Base-by-base conservation (phyloP, 2,113 vertebrate species). In the Dendrocopos noguchii region DNA sequence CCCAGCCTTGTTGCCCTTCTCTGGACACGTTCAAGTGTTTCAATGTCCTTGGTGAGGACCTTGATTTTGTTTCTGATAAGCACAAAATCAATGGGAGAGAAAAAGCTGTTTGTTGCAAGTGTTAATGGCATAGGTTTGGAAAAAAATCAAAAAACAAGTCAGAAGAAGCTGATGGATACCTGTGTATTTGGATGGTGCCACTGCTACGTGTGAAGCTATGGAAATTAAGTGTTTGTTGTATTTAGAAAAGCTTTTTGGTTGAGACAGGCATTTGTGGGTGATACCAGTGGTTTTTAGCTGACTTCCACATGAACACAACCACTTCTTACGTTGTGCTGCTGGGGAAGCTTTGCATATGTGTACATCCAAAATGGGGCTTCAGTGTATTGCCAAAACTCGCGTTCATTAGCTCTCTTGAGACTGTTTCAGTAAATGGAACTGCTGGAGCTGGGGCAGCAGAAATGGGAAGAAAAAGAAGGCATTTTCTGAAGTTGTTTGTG, bases 331-430 rank as follows among this genome's bases (percentile, higher is more conserved):
- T 65, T 59, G 28, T 53, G 90, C 24, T 47, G 80, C 53, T 56
- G 15, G 94, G 74, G 59, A 93, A 91, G 63, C 16, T 83, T 50
- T 67, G 15, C 93, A 25, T 71, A 19, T 89, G 59, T 87, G 44
- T 93, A 50, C 50, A 63, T 77, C 84, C 42, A 70, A 83, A 88
- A 7, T n/a, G 0, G 6, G 16, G 9, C 28, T 68, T 85, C 34
- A 13, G 15, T 65, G 27, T 67, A 28, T 84, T 34, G 31, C 12
- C 39, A 27, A 75, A 9, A 59, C 4, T 7, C 9, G 2, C 4
- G 4, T 56, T 42, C 2, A 0, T 64, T 50, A 50, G 24, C 57
- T 7, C 10, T 2, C 19, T 19, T 12, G 7, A 42, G 10, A 36
- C 28, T 25, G 3, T 59, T 82, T 56, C 22, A 59, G 19, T 34